phyloP scores from a whole-genome alignment of 2,797 vertebrate genomes.

The Peromyscus aztecus region DNA sequence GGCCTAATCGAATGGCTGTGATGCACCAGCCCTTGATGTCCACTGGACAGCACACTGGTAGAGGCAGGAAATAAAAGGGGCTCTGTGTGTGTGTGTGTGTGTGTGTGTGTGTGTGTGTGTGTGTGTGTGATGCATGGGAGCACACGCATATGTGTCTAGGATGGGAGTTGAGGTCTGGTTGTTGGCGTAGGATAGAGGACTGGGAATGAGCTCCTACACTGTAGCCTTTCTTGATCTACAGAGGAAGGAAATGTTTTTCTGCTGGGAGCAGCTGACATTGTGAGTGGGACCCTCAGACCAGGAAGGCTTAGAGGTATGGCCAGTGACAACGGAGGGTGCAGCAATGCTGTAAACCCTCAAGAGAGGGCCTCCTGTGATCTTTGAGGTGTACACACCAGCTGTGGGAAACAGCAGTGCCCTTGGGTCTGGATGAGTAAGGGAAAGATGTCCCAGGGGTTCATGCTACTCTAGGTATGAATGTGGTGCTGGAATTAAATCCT shows the following conservation, averaged over 20 bases:
- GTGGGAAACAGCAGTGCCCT: not conserved
- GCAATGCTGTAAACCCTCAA: not conserved
- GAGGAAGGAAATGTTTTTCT: not conserved
- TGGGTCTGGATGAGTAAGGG: too few species aligned
- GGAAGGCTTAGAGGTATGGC: not conserved
- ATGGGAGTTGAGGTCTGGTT: not conserved
- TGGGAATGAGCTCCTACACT: not conserved
- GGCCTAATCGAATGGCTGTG: not conserved
- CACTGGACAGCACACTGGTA: not conserved
- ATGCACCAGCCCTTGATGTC: not conserved
- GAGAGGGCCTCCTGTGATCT: not conserved
- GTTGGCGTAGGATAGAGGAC: not conserved
- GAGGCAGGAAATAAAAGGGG: not conserved
- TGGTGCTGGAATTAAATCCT: not conserved
- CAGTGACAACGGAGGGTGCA: not conserved
- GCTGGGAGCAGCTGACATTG: too few species aligned
- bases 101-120: not conserved
- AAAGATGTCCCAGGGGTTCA: not conserved
- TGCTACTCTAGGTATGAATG: not conserved
- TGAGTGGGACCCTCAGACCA: not conserved
- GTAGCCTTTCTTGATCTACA: not conserved
- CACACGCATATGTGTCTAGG: not conserved
- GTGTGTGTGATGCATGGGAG: not conserved
- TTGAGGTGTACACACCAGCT: too few species aligned
- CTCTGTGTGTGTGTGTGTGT: not conserved